These are phyloP conservation scores for Mormyrops attenuatus DNA, from an alignment of 2,797 vertebrate genomes.

Conservation along the genomic window DNA sequence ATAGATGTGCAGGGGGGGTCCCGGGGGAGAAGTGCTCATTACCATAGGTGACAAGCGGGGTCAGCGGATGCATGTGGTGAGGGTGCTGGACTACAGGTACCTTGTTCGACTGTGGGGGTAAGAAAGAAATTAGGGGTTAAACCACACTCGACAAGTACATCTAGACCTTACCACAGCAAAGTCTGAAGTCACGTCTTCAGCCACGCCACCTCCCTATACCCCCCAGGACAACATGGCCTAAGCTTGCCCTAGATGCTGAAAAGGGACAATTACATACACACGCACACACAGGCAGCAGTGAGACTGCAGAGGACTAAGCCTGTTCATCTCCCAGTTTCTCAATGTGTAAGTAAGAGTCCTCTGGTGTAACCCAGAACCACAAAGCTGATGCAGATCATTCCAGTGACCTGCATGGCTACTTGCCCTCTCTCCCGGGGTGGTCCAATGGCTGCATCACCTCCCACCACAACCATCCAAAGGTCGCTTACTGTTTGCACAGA, in stretches of 20 bases:
- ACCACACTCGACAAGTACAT: neutral
- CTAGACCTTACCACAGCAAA: neutral
- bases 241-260: neutral
- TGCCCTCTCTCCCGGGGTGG: neutral
- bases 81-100: slow-evolving; percentile 77
- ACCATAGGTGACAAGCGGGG: slow-evolving; percentile 85
- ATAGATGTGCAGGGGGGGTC: slow-evolving; percentile 73
- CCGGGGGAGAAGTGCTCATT: slow-evolving; percentile 78
- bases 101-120: slow-evolving; percentile 68
- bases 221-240: neutral
- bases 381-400: neutral
- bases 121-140: neutral
- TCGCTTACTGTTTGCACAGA: neutral
- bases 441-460: neutral
- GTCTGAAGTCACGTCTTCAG: neutral
- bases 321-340: neutral
- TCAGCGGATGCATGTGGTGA: slow-evolving; percentile 76
- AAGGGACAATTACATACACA: neutral
- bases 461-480: neutral
- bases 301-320: neutral
- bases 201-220: neutral
- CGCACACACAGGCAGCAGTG: neutral
- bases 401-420: neutral
- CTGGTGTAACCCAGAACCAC: neutral
- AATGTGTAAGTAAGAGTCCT: neutral